These are phyloP conservation scores for Rhagonycha lutea DNA, from an alignment of 2,888 invertebrate species.

Conservation along the genomic window DNA sequence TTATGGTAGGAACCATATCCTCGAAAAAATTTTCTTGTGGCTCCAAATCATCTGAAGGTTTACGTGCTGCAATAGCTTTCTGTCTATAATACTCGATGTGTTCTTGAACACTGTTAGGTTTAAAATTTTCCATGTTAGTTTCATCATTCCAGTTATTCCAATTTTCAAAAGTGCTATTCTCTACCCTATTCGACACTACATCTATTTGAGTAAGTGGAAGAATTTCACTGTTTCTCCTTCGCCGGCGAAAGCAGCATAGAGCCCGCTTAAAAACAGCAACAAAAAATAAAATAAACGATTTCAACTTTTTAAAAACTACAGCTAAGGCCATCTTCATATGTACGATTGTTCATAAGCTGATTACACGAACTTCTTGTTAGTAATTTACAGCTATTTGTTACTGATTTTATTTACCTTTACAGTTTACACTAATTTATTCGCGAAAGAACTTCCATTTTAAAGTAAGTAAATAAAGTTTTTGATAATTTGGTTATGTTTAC, in stretches of 20 bases:
- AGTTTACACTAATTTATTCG: neutral
- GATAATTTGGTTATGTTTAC: neutral
- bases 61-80: slow-evolving; percentile 48
- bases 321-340: slow-evolving; percentile 2
- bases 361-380: neutral
- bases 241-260: slow-evolving; percentile 63
- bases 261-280: slow-evolving; percentile 62
- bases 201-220: slow-evolving; percentile 63
- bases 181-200: slow-evolving; percentile 54
- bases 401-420: neutral
- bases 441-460: neutral
- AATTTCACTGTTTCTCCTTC: slow-evolving; percentile 60
- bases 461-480: neutral
- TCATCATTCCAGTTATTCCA: slow-evolving; percentile 69
- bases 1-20: slow-evolving; percentile 66
- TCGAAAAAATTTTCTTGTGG: slow-evolving; percentile 62
- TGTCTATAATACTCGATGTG: slow-evolving; percentile 68
- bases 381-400: neutral
- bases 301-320: slow-evolving; percentile 55
- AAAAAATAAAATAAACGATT: slow-evolving; percentile 60
- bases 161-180: slow-evolving; percentile 49
- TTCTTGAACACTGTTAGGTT: slow-evolving; percentile 60
- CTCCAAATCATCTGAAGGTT: slow-evolving; percentile 52
- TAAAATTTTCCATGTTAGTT: slow-evolving; percentile 48
- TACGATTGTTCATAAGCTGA: neutral